A percentile compares a stretch with the other conserved stretches of the same genome.
phyloP scores from a whole-genome alignment of 1,140 invertebrate species.

The Samia ricini region DNA sequence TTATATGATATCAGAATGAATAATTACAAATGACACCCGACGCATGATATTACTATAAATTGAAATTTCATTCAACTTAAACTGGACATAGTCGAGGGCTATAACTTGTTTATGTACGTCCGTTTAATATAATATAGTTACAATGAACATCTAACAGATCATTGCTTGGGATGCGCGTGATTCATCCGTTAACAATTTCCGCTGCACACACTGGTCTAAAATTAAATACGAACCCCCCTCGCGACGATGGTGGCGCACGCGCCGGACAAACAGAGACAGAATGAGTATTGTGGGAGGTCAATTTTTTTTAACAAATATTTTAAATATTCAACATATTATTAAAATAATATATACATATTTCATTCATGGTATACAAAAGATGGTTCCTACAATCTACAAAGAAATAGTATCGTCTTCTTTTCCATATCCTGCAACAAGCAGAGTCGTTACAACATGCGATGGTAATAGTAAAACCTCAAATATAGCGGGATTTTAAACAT shows the following conservation, averaged over 20 bases:
- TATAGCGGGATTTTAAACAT: too few relatives aligned
- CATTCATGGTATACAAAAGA: too few relatives aligned
- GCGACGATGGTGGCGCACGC: conserved; percentile 40
- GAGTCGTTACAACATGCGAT: too few relatives aligned
- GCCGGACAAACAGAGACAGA: conserved; percentile 2
- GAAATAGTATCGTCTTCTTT: too few relatives aligned
- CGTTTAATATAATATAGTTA: not conserved
- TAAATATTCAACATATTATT: not conserved
- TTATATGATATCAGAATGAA: too few relatives aligned
- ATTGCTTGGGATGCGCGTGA: conserved; percentile 25
- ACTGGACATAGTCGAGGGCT: not conserved
- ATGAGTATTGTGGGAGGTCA: not conserved
- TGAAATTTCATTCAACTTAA: too few relatives aligned
- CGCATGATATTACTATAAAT: too few relatives aligned
- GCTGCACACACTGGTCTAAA: conserved; percentile 36
- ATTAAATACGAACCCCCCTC: conserved; percentile 45
- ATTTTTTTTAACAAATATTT: not conserved
- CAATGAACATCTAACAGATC: not conserved
- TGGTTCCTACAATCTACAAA: too few relatives aligned
- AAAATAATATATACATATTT: too few relatives aligned
- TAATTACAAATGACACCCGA: too few relatives aligned
- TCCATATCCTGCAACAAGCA: too few relatives aligned
- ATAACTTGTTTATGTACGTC: not conserved
- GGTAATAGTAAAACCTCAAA: too few relatives aligned
- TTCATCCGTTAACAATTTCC: conserved; percentile 44